These are phyloP conservation scores for Thomomys bottae DNA, from an alignment of 2,113 vertebrate genomes.

Conservation along the genomic window DNA sequence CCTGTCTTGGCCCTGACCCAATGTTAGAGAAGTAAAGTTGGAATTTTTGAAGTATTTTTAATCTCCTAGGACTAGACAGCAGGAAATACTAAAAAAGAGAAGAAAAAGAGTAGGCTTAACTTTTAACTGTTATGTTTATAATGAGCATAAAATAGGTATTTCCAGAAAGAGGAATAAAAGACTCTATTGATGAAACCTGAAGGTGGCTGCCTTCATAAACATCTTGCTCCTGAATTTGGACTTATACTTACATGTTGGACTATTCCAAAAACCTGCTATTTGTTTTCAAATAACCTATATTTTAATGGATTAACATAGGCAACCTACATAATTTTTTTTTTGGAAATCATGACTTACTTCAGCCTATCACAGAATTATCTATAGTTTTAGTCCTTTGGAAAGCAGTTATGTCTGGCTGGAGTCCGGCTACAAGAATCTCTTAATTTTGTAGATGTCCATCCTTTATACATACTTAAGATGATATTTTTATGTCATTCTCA, in stretches of 20 bases:
- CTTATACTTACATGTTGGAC: neutral
- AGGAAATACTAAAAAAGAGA: neutral
- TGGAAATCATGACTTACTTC: constrained; percentile 33
- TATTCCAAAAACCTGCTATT: neutral
- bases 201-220: neutral
- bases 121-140: constrained; percentile 17
- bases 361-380: constrained; percentile 29
- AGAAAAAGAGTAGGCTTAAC: neutral
- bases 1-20: neutral
- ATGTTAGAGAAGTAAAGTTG: constrained; percentile 24
- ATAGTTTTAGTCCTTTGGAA: constrained; percentile 39
- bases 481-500: neutral
- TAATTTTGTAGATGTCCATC: constrained; percentile 21
- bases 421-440: neutral
- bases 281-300: constrained; percentile 35
- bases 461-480: constrained; percentile 52
- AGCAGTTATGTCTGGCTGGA: constrained; percentile 42
- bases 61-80: neutral
- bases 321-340: constrained; percentile 43
- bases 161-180: constrained; percentile 22
- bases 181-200: constrained; percentile 17
- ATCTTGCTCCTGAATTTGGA: neutral
- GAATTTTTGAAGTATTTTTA: constrained; percentile 22
- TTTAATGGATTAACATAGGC: constrained; percentile 8
- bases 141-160: neutral